Evolutionary conservation across 2,113 vertebrate genomes (phyloP), one percentile per base, ranked within the genome.

Genomic region (Dromiciops gliroides): DNA sequence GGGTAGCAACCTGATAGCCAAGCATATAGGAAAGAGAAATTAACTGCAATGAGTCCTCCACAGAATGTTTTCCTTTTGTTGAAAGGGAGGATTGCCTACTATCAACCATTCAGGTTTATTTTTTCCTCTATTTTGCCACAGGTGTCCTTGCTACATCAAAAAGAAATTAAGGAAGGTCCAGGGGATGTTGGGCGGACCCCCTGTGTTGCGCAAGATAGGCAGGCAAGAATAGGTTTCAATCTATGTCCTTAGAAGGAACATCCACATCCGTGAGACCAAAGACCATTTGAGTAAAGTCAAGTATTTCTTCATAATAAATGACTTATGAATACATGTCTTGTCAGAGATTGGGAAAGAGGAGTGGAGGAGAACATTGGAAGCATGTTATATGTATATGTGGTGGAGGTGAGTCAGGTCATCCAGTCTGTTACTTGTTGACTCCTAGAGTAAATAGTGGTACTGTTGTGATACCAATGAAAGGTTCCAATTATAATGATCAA

Each of bases 401-500:
- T 44, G 16, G 67, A 16, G 1, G 37, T 19, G 16, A 16, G 37
- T 1, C 4, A 8, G 37, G n/a, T 12, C 22, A 51, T 49, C 8
- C 47, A 22, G 25, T 14, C 89, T 94, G 89, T 95, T 26, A 49
- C 89, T 90, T 95, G 53, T 50, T 95, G 3, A 91, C 91, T 93
- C 90, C 93, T 50, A n/a, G 50, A 93, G 14, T 91, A 60, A 91
- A 19, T 10, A n/a, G 5, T 53, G 6, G 53, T 56, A 37, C 93
- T 44, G 24, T 51, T 60, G 92, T 49, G 22, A 90, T 53, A 94
- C n/a, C 48, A 93, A 31, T 16, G 44, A 37, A 91, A 83, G 19
- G 19, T 2, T 44, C 19, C 22, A 83, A 44, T 44, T 44, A 83
- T 83, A 44, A 83, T 23, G n/a, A 83, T 16, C n/a, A 22, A 83